Evolutionary conservation across 1,140 invertebrate species (phyloP).

Genomic region (Apolygus lucorum): DNA sequence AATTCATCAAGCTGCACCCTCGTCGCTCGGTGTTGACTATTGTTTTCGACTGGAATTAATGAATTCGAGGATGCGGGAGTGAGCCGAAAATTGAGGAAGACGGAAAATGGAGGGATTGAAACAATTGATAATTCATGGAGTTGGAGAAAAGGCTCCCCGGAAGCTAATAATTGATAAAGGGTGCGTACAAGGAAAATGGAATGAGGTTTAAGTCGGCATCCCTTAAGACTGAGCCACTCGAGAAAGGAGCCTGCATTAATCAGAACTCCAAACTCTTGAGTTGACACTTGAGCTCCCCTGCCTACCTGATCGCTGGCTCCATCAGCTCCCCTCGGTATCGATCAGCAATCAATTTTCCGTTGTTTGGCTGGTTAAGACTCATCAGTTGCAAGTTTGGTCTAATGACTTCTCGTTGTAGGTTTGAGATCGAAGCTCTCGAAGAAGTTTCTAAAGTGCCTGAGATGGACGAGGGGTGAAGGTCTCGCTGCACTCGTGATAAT

Average conservation of each 20-base stretch:
- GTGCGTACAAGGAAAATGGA: background rate
- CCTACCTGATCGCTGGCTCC: background rate
- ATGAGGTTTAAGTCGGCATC: background rate
- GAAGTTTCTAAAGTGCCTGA: too few species aligned
- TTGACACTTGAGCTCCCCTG: background rate
- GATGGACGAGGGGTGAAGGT: too few species aligned
- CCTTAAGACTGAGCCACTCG: background rate
- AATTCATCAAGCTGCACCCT: background rate
- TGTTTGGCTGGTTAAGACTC: background rate
- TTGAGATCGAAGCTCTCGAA: too few species aligned
- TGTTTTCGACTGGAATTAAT: background rate
- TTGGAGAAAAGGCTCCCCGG: background rate
- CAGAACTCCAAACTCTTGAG: background rate
- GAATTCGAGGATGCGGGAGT: too few species aligned
- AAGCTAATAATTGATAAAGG: background rate
- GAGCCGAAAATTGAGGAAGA: background rate
- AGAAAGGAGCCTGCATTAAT: background rate
- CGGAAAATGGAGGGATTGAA: background rate
- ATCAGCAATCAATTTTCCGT: background rate
- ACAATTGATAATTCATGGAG: background rate
- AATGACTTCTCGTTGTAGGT: too few species aligned
- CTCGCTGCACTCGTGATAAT: too few species aligned
- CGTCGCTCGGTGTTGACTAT: background rate
- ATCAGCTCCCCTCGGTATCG: background rate
- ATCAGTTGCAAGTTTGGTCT: too few species aligned